Conservation (phyloP, 2,113 vertebrate species). For the Pachypanchax playfairii region DNA sequence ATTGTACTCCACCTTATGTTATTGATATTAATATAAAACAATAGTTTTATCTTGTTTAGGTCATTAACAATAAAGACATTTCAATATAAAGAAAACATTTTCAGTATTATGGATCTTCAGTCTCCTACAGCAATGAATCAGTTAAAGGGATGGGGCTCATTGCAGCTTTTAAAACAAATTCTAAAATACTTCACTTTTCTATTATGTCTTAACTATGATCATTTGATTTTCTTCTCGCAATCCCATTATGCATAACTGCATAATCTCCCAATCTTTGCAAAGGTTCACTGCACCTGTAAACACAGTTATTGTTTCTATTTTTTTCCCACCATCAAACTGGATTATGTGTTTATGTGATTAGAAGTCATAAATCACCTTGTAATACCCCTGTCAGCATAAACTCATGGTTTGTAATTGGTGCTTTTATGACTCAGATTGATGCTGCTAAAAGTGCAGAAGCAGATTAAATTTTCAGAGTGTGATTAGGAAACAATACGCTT, state of each 20-base stretch:
- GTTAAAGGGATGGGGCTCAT: constrained; percentile 19
- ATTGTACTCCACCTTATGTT: neutral
- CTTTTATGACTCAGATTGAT: constrained; percentile 40
- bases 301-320: constrained; percentile 58
- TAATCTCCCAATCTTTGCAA: constrained; percentile 44
- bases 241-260: constrained; percentile 28
- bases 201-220: neutral
- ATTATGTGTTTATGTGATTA: constrained; percentile 54
- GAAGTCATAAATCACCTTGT: constrained; percentile 58
- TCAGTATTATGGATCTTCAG: constrained; percentile 19
- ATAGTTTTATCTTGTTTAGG: neutral
- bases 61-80: neutral
- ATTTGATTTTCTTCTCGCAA: constrained; percentile 23
- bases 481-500: constrained; percentile 46
- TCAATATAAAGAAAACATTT: constrained; percentile 8
- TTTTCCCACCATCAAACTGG: constrained; percentile 41
- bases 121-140: constrained; percentile 38
- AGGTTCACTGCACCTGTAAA: constrained; percentile 52
- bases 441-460: constrained; percentile 45
- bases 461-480: constrained; percentile 45
- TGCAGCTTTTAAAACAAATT: constrained; percentile 22
- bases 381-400: constrained; percentile 51
- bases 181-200: constrained; percentile 12
- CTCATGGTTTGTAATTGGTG: constrained; percentile 52
- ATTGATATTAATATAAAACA: constrained; percentile 5